Conservation (phyloP, 2,888 invertebrate genomes). For the Catocala nupta region DNA sequence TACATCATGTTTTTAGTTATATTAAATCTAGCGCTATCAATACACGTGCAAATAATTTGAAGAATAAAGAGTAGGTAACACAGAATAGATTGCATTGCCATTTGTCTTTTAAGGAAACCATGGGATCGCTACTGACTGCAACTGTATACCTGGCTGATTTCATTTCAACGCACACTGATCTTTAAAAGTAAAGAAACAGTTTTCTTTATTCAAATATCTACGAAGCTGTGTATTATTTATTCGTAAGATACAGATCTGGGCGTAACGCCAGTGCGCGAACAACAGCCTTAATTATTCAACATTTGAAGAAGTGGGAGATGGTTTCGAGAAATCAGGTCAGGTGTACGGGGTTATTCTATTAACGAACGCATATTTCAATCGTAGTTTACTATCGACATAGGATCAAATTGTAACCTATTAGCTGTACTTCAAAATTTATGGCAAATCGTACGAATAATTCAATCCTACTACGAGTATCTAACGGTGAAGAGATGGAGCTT, state of each 20-base stretch:
- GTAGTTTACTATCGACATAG: slow-evolving; percentile 25
- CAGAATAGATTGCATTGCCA: no score
- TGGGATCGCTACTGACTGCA: no score
- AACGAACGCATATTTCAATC: slow-evolving; percentile 27
- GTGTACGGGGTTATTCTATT: slow-evolving; percentile 15
- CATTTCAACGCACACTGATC: slow-evolving; percentile 11
- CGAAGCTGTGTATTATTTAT: slow-evolving; percentile 38
- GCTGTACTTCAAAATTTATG: slow-evolving; percentile 25
- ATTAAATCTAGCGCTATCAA: no score
- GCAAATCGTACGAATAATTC: slow-evolving; percentile 13
- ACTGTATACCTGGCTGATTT: no score
- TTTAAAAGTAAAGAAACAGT: slow-evolving; percentile 26
- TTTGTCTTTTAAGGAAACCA: no score
- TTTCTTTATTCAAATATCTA: slow-evolving; percentile 38
- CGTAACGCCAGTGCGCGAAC: slow-evolving; percentile 48
- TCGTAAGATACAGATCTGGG: slow-evolving; percentile 37
- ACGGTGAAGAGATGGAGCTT: neutral
- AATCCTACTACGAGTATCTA: neutral
- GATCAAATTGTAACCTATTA: slow-evolving; percentile 17
- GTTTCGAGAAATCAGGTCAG: slow-evolving; percentile 49
- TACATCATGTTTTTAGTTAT: no score
- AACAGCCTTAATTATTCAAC: slow-evolving; percentile 52
- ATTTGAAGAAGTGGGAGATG: slow-evolving; percentile 43
- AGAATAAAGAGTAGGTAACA: no score
- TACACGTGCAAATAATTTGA: no score